Conservation (phyloP, 1,140 invertebrate genomes). For the Aricia agestis region DNA sequence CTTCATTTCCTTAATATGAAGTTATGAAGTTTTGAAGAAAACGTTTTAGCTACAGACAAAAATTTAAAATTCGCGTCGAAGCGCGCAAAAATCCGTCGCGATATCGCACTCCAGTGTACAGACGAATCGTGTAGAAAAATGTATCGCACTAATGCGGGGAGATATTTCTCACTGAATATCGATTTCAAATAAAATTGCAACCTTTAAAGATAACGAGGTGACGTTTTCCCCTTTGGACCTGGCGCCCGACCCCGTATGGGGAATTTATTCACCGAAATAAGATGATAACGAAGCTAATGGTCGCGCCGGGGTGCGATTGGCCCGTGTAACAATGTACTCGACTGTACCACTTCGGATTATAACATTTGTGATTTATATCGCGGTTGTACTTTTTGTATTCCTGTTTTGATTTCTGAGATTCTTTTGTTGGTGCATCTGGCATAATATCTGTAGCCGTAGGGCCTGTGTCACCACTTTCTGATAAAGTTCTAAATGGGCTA, state of each 20-base stretch:
- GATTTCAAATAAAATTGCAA: constrained; percentile 76
- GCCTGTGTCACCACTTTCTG: too few relatives aligned
- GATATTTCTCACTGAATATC: constrained; percentile 67
- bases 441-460: too few relatives aligned
- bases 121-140: neutral
- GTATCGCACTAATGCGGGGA: constrained; percentile 37
- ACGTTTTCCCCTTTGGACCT: constrained; percentile 64
- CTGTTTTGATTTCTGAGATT: neutral
- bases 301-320: constrained; percentile 49
- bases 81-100: neutral
- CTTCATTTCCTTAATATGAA: too few relatives aligned
- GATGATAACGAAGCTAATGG: constrained; percentile 72
- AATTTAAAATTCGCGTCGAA: too few relatives aligned
- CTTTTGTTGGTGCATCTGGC: too few relatives aligned
- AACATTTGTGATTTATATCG: constrained; percentile 14
- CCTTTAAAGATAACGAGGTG: constrained; percentile 74
- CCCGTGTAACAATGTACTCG: constrained; percentile 19
- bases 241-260: constrained; percentile 49
- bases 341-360: neutral
- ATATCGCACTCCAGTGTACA: neutral
- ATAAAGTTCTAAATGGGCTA: too few relatives aligned
- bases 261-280: constrained; percentile 74
- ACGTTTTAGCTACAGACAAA: too few relatives aligned
- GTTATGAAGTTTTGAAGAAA: too few relatives aligned
- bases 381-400: neutral